Conservation (phyloP, 2,888 invertebrate genomes). For the Ophion costatus region DNA sequence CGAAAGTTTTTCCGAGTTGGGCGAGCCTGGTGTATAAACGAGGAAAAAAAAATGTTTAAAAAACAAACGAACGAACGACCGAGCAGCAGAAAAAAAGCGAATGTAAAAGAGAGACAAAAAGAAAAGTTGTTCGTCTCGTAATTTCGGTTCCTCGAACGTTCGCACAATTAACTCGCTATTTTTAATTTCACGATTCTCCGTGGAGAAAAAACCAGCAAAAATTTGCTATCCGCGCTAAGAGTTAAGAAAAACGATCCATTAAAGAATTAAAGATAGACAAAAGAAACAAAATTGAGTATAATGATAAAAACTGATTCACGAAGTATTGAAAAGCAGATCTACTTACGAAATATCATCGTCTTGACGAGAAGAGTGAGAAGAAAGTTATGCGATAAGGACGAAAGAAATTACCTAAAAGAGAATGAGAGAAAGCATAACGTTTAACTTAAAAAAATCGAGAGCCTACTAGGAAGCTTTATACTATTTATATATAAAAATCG, state of each 20-base stretch:
- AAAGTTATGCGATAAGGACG: conserved; percentile 38
- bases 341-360: neutral
- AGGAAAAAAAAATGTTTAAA: conserved; percentile 21
- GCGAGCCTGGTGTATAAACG: conserved; percentile 20
- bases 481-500: conserved; percentile 76
- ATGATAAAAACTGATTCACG: neutral
- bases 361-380: neutral
- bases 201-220: conserved; percentile 33
- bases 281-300: neutral
- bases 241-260: conserved; percentile 31
- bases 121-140: conserved; percentile 12
- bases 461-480: conserved; percentile 79
- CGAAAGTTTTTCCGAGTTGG: conserved; percentile 30
- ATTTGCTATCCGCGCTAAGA: conserved; percentile 17
- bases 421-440: conserved; percentile 71
- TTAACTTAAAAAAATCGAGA: conserved; percentile 72
- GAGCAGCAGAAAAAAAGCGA: neutral
- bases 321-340: neutral
- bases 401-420: conserved; percentile 62
- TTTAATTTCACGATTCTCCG: conserved; percentile 36
- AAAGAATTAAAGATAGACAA: neutral
- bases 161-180: conserved; percentile 13
- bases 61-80: conserved; percentile 25
- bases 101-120: neutral
- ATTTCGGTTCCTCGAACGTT: conserved; percentile 16